phyloP scores from a whole-genome alignment of 2,888 invertebrate genomes.

The Pyrrhosoma nymphula region DNA sequence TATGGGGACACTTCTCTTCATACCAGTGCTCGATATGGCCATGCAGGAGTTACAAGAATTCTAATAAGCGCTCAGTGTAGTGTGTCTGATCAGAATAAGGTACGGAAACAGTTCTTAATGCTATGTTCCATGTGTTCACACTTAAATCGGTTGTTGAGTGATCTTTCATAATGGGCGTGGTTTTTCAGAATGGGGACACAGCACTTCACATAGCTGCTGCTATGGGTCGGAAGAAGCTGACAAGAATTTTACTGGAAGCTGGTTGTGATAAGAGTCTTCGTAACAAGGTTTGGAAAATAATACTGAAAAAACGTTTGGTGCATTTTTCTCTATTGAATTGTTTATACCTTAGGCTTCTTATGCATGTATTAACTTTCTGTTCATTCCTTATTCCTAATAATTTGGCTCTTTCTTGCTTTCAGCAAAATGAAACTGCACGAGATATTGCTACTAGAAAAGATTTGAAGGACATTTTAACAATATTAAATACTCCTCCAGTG shows the following conservation, averaged over 20 bases:
- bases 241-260: conserved; percentile 92
- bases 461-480: conserved; percentile 89
- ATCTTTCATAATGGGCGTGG: not conserved
- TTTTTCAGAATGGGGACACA: conserved; percentile 91
- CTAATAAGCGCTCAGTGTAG: conserved; percentile 93
- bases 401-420: conserved; percentile 69
- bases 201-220: conserved; percentile 96
- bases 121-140: not conserved
- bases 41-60: conserved; percentile 96
- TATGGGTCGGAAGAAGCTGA: conserved; percentile 94
- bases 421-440: conserved; percentile 91
- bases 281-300: conserved; percentile 83
- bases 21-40: conserved; percentile 96
- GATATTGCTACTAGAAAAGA: conserved; percentile 95
- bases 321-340: not conserved
- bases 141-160: not conserved
- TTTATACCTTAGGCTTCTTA: not conserved
- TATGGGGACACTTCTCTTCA: conserved; percentile 97
- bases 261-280: conserved; percentile 86
- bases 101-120: conserved; percentile 73
- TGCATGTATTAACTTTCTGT: not conserved
- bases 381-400: conserved; percentile 69
- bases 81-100: conserved; percentile 93
- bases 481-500: conserved; percentile 82
- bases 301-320: not conserved